Evolutionary conservation across 2,797 vertebrate genomes (phyloP), one percentile per base, ranked within the genome.

Genomic region (Vespertilio murinus): DNA sequence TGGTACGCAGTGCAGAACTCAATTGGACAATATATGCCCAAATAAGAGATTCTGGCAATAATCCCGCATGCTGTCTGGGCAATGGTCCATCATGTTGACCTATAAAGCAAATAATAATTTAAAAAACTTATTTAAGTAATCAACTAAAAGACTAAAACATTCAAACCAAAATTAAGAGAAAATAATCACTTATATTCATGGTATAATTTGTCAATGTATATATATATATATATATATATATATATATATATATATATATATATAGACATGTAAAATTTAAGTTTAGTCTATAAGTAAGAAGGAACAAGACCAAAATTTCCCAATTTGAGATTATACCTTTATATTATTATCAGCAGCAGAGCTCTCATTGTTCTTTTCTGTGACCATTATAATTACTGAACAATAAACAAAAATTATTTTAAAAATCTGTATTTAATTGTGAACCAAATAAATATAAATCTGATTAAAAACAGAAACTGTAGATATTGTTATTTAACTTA

Each of bases 21-120:
- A 99, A 98, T 96, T 99, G 99, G 93, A 99, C 99, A 5, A 99
- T 99, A 93, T 99, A 99, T 1, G 99, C 99, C 99, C 99, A 99
- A 97, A 99, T 99, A 85, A 99, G 98, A 74, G 99, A 99, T 96
- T 99, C 99, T 0, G 99, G 99, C 82, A 99, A 98, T 91, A 99
- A 98, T 18, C 99, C 99, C 0, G 99, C 99, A 13, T 99, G 99
- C 97, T 99, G 99, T 91, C 99, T 98, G 23, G 99, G 99, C 16
- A 99, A 98, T 20, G 99, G 99, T n/a, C 99, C 99, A 95, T 99
- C 99, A 3, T 99, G 99, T 94, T 99, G 99, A 78, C 99, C 99
- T 99, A 97, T 25, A 96, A 96, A 73, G 12, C 38, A 91, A 95
- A 87, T 30, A 49, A 61, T 85, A 35, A 5, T 13, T 33, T 23